Evolutionary conservation across 2,113 vertebrate species (phyloP), one percentile per base, ranked within the genome.

Genomic region (Nansenia antarctica): DNA sequence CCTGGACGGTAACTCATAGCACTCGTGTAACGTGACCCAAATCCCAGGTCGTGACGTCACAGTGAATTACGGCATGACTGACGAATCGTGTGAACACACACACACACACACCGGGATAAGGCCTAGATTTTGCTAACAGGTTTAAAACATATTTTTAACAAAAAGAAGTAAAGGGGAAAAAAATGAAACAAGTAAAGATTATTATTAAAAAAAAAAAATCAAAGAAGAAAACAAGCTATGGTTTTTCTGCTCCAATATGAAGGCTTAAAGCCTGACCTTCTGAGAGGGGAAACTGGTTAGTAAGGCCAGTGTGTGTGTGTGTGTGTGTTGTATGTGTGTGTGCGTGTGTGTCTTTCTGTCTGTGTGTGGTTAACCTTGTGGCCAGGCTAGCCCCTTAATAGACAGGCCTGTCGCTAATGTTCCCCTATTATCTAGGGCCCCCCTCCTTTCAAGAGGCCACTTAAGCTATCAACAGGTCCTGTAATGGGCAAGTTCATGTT

Each of bases 401-500:
- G 77, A 80, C 74, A 74, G 65, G 72, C 11, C n/a, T 67, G 49
- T 52, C 14, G 60, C 68, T 82, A 79, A 85, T 70, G 78, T 65
- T 86, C 69, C 18, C 54, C 42, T 11, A 45, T 72, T 80, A 78
- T 73, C 76, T 66, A n/a, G n/a, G n/a, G 70, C 34, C 47, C 29
- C 63, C 75, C 69, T 72, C 35, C 49, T 72, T 78, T 75, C 74
- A 72, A 88, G 82, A 62, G 80, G 79, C 79, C 83, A 86, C 88
- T 90, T 69, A 70, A 88, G 75, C 86, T 72, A 85, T 92, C 86
- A 85, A 77, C 86, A 82, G 32, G 45, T 86, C 72, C 67, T 74
- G 76, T 89, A 90, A 91, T 84, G 85, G 84, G 83, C 85, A 92
- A 91, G 89, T 92, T 92, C 89, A 91, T 91, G 90, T 91, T 89